Base-by-base conservation (phyloP, 2,888 invertebrate species). In the Drosophila conformis region DNA sequence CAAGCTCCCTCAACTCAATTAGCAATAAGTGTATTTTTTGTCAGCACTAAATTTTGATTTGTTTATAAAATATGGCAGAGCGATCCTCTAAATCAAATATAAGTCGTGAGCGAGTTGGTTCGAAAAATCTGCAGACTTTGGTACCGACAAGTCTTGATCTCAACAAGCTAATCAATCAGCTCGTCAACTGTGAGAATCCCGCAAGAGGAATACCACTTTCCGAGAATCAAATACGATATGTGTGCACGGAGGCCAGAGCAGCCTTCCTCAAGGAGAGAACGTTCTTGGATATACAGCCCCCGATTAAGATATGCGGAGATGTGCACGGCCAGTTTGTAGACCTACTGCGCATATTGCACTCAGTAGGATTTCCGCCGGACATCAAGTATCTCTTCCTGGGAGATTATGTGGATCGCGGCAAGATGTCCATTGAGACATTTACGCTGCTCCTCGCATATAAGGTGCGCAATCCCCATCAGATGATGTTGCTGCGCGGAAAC, bases 271-370 rank as follows among this genome's bases (percentile, higher is more conserved):
- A 98, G 93, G 99, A 99, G 93, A 99, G 98, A 40, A 98, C 99
- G 93, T 94, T 99, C 90, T 95, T 99, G 93, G 99, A 99, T 94
- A 94, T 99, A 91, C 99, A 99, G 94, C 99, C 99, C 64, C 99
- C 99, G 76, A 94, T 99, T 78, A 99, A 99, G 95, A 99, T 99
- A 94, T 99, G 99, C 94, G 91, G 99, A 94, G 99, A 99, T 93
- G 98, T 99, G 88, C 99, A 99, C 93, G 99, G 99, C 74, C 99
- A 99, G 94, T 99, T 99, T 94, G 98, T 98, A 93, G 99, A 99
- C 94, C 95, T 99, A 83, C 94, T 99, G 89, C 96, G 99, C 92
- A 95, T 99, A 87, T 99, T 99, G 93, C 99, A 99, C 93, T 99
- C 99, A 91, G 98, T 99, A 62, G 99, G 99, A 35, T 99, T 99